Base-by-base conservation (phyloP, 2,113 vertebrate species). In the Hepsetus odoe region DNA sequence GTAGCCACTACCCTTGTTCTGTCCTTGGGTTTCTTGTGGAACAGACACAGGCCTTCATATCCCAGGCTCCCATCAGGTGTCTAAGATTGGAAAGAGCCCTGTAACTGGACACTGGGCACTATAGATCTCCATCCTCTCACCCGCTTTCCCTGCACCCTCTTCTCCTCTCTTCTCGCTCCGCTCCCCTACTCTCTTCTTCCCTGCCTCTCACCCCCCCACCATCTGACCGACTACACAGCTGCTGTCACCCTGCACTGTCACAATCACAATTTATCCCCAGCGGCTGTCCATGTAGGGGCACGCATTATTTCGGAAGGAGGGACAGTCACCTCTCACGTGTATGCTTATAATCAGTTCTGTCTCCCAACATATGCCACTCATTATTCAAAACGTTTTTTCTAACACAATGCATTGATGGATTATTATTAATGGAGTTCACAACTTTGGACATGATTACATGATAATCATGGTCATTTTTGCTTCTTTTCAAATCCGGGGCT, bases 261-360 rank as follows among this genome's bases (percentile, higher is more conserved):
- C 92, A 92, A 92, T 92, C 87, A 20, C 89, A 89, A 91, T 92
- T 92, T 92, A 93, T 92, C 91, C 90, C 89, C 88, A 90, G 92
- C 89, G 81, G 85, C 87, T 89, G 90, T 84, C 93, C 92, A 90
- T 92, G 81, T 90, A 92, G 86, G 93, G 92, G 82, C 88, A 91
- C 90, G 91, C 90, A 90, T 92, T 92, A 91, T 92, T 89, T 87
- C 80, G 82, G 77, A 83, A 88, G 89, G 88, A 88, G 89, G 88
- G 86, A 87, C 80, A 0, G 13, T 0, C 20, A 14, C 3, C 38
- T 22, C 2, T 64, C 18, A 33, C 22, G 26, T 44, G 32, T 28
- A 24, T n/a, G 56, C 28, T 40, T 30, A 26, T 16, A 26, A n/a
- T 40, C 32, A 61, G 49, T 22, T 9, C 32, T 20, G 28, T 58